A percentile compares a stretch with the other conserved stretches of the same genome.
Evolutionary conservation across 2,113 vertebrate species (phyloP).

Genomic region (Cricetomys ansorgei): DNA sequence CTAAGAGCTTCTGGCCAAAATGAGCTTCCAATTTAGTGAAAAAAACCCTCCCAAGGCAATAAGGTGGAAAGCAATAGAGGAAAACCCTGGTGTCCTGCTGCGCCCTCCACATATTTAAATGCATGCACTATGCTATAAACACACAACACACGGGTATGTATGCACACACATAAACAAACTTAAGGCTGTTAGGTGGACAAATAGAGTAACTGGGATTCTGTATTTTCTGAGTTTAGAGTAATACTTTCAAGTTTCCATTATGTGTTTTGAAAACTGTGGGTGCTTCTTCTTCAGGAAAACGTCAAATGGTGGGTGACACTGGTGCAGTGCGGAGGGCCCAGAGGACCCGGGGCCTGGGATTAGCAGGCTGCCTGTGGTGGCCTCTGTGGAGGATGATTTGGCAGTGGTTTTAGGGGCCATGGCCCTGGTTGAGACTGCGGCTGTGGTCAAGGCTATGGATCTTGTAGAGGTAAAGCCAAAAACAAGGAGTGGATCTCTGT

Average conservation of each 20-base stretch:
- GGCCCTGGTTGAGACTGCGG: too few relatives aligned
- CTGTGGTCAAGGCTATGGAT: too few relatives aligned
- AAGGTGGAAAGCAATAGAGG: background rate
- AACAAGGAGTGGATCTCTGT: too few relatives aligned
- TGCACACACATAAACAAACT: too few relatives aligned
- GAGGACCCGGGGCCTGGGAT: too few relatives aligned
- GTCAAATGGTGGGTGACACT: too few relatives aligned
- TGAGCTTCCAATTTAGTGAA: background rate
- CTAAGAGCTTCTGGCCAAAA: background rate
- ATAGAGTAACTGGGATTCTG: background rate
- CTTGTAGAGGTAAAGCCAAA: too few relatives aligned
- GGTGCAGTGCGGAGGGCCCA: too few relatives aligned
- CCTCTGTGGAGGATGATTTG: too few relatives aligned
- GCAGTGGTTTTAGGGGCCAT: too few relatives aligned
- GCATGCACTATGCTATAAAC: background rate
- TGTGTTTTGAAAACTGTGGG: background rate
- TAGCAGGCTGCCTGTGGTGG: too few relatives aligned
- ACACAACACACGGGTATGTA: background rate
- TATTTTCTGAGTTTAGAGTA: conserved; percentile 33
- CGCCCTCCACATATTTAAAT: background rate
- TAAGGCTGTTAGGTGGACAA: background rate
- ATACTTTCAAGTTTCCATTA: conserved; percentile 12
- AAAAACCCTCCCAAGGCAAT: background rate
- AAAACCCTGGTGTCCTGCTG: background rate
- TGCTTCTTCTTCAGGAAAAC: too few relatives aligned